phyloP scores from a whole-genome alignment of 2,797 vertebrate genomes.

The Monodelphis domestica region DNA sequence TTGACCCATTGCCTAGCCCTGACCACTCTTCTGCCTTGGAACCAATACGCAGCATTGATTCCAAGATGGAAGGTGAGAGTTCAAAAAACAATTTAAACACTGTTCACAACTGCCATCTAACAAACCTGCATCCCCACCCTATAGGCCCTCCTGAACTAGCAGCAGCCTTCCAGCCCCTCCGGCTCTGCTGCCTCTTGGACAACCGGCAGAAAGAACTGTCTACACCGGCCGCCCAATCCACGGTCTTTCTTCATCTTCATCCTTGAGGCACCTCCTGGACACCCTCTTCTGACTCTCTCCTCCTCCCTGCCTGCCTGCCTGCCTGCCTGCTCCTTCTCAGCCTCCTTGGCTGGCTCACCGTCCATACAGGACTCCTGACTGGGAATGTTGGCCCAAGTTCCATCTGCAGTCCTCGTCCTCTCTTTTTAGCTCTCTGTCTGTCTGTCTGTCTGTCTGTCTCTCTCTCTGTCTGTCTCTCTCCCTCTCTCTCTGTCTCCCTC shows the following conservation, averaged over 20 bases:
- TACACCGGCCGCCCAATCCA: rapidly evolving
- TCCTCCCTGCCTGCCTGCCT: neutral
- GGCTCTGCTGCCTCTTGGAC: too few relatives aligned
- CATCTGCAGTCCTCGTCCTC: neutral
- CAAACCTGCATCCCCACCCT: too few relatives aligned
- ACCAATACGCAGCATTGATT: too few relatives aligned
- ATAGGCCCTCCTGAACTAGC: neutral
- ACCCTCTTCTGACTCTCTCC: too few relatives aligned
- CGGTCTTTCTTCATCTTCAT: neutral
- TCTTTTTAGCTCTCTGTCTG: neutral
- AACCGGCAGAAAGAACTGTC: too few relatives aligned
- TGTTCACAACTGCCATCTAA: too few relatives aligned
- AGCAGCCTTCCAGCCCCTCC: neutral
- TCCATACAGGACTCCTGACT: neutral
- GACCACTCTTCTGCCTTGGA: too few relatives aligned
- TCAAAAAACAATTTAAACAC: too few relatives aligned
- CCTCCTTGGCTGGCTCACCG: neutral
- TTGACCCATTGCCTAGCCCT: too few relatives aligned
- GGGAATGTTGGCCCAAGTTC: neutral
- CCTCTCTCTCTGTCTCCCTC: neutral
- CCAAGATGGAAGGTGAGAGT: too few relatives aligned
- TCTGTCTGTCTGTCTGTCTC: neutral
- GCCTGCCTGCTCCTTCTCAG: neutral
- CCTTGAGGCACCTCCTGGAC: neutral
- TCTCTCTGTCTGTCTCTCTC: neutral